Evolutionary conservation across 2,888 invertebrate species (phyloP).

Genomic region (Coelogynopora nodosa): DNA sequence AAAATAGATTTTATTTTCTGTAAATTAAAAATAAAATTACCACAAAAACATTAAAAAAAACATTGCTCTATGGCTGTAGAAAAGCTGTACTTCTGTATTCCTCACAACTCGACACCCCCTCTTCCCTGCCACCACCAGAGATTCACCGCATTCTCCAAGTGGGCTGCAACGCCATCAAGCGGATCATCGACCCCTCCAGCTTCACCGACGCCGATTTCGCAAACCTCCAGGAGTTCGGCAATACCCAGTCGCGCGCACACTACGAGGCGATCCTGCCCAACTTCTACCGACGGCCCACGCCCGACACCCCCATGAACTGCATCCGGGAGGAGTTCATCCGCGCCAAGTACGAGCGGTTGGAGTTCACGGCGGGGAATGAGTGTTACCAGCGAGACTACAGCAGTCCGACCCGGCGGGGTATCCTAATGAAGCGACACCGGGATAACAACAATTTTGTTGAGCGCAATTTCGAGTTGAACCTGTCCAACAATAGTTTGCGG

Average conservation of each 20-base stretch:
- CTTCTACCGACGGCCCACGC: slow-evolving; percentile 35
- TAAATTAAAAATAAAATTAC: too few relatives aligned
- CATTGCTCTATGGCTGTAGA: too few relatives aligned
- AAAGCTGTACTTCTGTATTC: too few relatives aligned
- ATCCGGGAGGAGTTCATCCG: slow-evolving; percentile 83
- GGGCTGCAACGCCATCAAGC: not conserved
- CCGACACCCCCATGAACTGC: not conserved
- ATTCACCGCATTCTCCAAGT: not conserved
- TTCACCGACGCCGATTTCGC: not conserved
- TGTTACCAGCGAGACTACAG: slow-evolving; percentile 64
- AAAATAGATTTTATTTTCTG: too few relatives aligned
- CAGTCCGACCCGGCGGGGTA: slow-evolving; percentile 71
- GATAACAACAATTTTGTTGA: slow-evolving; percentile 79
- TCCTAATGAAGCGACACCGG: slow-evolving; percentile 81
- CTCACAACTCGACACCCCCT: too few relatives aligned
- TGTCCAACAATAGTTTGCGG: slow-evolving; percentile 75
- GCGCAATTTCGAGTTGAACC: slow-evolving; percentile 76
- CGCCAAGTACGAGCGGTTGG: slow-evolving; percentile 82
- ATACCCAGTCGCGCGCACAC: not conserved
- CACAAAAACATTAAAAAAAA: too few relatives aligned
- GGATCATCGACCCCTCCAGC: not conserved
- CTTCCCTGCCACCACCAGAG: too few relatives aligned
- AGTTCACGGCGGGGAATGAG: slow-evolving; percentile 76
- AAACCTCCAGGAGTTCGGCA: not conserved
- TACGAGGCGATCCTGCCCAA: slow-evolving; percentile 5